Conservation (phyloP, 2,888 invertebrate genomes). For the Apodemia zela region DNA sequence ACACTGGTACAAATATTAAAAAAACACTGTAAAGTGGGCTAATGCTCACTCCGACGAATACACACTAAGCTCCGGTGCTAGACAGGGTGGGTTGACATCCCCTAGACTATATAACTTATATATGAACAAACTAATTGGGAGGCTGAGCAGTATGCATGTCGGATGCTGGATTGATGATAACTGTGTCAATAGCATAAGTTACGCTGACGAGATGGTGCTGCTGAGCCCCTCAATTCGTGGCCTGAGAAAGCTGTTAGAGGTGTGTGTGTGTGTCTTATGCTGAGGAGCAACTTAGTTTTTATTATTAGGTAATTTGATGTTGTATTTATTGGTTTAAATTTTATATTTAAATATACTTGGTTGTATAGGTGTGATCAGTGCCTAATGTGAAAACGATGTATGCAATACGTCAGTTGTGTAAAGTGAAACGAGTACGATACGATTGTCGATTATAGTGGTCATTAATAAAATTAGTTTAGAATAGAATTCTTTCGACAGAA, state of each 20-base stretch:
- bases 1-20: conserved; percentile 30
- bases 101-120: conserved; percentile 26
- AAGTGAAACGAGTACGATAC: too few species aligned
- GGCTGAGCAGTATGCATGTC: conserved; percentile 22
- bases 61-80: conserved; percentile 23
- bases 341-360: too few species aligned
- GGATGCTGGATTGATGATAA: conserved; percentile 21
- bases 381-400: too few species aligned
- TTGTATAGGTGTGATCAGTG: too few species aligned
- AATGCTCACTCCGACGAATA: background rate
- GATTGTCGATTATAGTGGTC: too few species aligned
- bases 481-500: too few species aligned
- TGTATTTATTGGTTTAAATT: too few species aligned
- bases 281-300: too few species aligned
- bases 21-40: conserved; percentile 28
- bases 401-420: too few species aligned
- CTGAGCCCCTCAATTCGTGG: background rate
- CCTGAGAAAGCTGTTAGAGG: background rate
- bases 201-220: background rate
- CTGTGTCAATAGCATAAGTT: conserved; percentile 19
- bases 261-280: too few species aligned
- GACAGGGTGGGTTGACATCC: conserved; percentile 28
- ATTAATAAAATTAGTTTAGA: too few species aligned
- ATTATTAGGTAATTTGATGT: too few species aligned
- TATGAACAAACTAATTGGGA: conserved; percentile 22